Conservation (phyloP, 2,888 invertebrate species). For the Aethes cnicana region DNA sequence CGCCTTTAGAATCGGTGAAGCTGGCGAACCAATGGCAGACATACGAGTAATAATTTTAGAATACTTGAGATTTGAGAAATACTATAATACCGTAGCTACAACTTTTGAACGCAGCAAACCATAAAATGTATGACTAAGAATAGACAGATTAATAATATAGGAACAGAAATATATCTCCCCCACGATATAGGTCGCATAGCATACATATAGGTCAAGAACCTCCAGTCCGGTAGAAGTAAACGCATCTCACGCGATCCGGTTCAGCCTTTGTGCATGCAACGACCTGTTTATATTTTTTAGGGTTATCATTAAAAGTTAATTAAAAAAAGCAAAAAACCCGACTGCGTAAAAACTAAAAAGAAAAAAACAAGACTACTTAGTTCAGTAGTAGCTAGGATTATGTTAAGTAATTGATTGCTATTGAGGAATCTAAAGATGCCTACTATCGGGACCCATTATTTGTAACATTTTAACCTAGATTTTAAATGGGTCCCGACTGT, state of each 20-base stretch:
- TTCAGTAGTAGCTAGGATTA: too few relatives aligned
- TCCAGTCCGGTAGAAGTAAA: constrained; percentile 46
- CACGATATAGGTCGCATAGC: constrained; percentile 41
- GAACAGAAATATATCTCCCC: constrained; percentile 48
- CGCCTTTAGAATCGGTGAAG: constrained; percentile 24
- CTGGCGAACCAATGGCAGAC: constrained; percentile 6
- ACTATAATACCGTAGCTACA: too few relatives aligned
- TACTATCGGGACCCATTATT: too few relatives aligned
- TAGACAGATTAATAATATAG: constrained; percentile 39
- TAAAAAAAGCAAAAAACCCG: background rate
- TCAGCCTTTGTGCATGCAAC: constrained; percentile 36
- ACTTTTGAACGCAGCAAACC: too few relatives aligned
- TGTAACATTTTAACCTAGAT: too few relatives aligned
- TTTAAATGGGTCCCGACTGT: too few relatives aligned
- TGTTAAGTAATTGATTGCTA: too few relatives aligned
- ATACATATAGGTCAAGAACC: constrained; percentile 68
- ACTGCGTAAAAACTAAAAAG: background rate
- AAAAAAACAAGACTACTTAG: background rate
- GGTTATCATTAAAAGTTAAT: constrained; percentile 9
- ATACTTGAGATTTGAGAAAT: too few relatives aligned
- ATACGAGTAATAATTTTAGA: constrained; percentile 9
- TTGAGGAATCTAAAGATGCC: too few relatives aligned
- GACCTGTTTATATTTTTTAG: constrained; percentile 25
- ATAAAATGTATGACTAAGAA: too few relatives aligned
- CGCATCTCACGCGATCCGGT: constrained; percentile 48